A percentile compares a stretch with the other conserved stretches of the same genome.
Evolutionary conservation across 2,113 vertebrate species (phyloP).

Genomic region (Ramphastos sulfuratus): DNA sequence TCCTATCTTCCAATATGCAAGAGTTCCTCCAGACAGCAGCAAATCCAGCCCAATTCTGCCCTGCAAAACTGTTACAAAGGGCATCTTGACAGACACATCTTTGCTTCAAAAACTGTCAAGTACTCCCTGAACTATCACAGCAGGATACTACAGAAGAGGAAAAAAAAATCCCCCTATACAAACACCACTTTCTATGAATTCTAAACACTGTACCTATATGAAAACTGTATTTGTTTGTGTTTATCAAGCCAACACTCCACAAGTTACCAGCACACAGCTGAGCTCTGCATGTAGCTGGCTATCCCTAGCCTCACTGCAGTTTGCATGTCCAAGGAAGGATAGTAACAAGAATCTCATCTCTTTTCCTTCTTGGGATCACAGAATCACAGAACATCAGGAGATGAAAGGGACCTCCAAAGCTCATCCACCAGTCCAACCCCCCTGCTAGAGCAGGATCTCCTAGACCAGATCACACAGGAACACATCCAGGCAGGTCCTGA

Average conservation of each 20-base stretch:
- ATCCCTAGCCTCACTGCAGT: background rate
- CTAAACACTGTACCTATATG: background rate
- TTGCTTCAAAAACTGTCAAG: background rate
- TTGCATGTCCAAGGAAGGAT: background rate
- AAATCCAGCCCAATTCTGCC: background rate
- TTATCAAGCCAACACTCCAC: background rate
- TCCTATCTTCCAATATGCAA: background rate
- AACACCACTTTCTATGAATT: background rate
- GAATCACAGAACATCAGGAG: too few relatives aligned
- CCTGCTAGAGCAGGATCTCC: too few relatives aligned
- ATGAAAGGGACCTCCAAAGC: too few relatives aligned
- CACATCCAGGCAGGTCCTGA: too few relatives aligned
- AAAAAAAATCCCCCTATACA: background rate
- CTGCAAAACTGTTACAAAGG: fast-evolving
- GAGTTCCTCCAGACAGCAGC: background rate
- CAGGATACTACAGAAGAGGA: background rate
- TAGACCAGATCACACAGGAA: too few relatives aligned
- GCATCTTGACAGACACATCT: background rate
- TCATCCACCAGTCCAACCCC: too few relatives aligned
- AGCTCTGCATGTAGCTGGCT: background rate
- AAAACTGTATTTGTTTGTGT: background rate
- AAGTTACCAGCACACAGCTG: background rate
- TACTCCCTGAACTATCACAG: background rate
- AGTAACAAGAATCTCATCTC: too few relatives aligned
- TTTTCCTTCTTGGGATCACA: too few relatives aligned